phyloP scores from a whole-genome alignment of 2,888 invertebrate genomes.

The Hemistola chrysoprasaria region DNA sequence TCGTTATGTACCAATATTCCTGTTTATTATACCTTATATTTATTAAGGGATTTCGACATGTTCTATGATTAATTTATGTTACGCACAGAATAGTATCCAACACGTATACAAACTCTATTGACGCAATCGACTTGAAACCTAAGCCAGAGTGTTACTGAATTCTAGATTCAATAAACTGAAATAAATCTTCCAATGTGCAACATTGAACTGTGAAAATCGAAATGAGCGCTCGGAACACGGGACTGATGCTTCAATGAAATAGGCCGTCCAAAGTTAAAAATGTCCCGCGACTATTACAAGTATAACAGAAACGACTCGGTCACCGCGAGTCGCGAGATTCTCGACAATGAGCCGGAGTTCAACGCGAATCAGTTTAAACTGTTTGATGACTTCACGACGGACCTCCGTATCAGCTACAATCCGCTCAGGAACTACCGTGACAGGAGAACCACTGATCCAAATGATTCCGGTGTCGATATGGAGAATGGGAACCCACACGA shows the following conservation, averaged over 20 bases:
- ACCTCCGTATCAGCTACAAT: constrained; percentile 66
- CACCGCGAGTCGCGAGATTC: constrained; percentile 49
- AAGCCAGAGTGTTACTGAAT: constrained; percentile 11
- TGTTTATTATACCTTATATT: no score
- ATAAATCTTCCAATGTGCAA: constrained; percentile 30
- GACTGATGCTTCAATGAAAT: no score
- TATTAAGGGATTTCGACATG: no score
- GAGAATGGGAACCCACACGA: constrained; percentile 72
- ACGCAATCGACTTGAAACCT: constrained; percentile 37
- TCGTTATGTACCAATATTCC: no score
- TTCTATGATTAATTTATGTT: no score
- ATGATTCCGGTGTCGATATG: constrained; percentile 75
- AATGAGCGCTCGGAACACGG: no score
- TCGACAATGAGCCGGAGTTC: constrained; percentile 75
- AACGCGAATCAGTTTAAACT: constrained; percentile 77
- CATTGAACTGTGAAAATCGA: constrained; percentile 31
- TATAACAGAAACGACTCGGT: constrained; percentile 43
- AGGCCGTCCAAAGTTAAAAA: no score
- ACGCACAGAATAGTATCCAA: constrained; percentile 56
- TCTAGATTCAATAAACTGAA: no score
- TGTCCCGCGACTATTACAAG: constrained; percentile 65
- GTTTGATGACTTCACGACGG: constrained; percentile 74
- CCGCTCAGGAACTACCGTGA: constrained; percentile 60
- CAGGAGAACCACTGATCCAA: constrained; percentile 52
- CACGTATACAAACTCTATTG: constrained; percentile 39